Evolutionary conservation across 2,888 invertebrate species (phyloP), one percentile per base, ranked within the genome.

Genomic region (Ischnus inquisitorius): DNA sequence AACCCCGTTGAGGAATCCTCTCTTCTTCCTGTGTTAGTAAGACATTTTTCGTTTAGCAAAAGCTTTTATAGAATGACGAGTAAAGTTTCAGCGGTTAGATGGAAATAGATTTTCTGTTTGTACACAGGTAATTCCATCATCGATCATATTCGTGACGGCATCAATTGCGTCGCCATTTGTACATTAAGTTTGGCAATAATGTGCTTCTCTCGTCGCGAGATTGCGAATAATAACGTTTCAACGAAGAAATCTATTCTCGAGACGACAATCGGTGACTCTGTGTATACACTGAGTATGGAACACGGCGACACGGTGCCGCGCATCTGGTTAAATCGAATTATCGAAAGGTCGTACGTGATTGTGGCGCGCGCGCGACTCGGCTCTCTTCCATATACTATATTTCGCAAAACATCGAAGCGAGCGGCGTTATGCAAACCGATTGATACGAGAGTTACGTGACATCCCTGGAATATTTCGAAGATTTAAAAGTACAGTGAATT

Each of bases 401-500:
- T 71, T 79, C 41, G 64, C 51, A 41, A 60, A 62, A 77, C 1
- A 48, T 19, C n/a, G 14, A 46, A 34, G 34, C 19, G 39, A n/a
- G 19, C 41, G 65, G 43, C 46, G 60, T 69, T n/a, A 41, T 19
- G 28, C 28, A 57, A 57, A 43, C 12, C 8, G 54, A 68, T 39
- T 19, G 69, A 6, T 34, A n/a, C 16, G 10, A 60, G 6, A 34
- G 16, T 19, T 22, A 54, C 22, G 28, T n/a, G 48, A 14, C 34
- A 84, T 78, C 75, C 51, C 83, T 85, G 82, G 60, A 84, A 83
- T 79, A 62, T 77, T 22, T 82, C 65, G 80, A 79, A 74, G 67
- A 82, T 86, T 84, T 46, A 41, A 3, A 57, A 68, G 19, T 22
- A 64, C 12, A 39, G 19, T 14, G 41, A 57, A 48, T 62, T 60